Evolutionary conservation across 2,888 invertebrate genomes (phyloP), one percentile per base, ranked within the genome.

Genomic region (Mimachlamys varia): DNA sequence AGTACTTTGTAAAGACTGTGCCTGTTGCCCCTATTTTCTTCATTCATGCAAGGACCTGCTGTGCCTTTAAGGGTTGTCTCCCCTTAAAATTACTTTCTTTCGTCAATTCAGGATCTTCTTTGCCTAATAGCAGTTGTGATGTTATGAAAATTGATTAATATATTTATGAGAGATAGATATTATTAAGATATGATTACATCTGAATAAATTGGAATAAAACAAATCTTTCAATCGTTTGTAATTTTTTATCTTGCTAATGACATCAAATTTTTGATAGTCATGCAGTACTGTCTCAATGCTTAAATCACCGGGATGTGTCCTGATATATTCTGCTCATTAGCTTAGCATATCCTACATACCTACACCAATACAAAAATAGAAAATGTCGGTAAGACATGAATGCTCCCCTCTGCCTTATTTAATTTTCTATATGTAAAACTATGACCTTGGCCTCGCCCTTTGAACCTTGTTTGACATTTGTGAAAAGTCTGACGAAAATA

Each of bases 91-190:
- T 76, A 76, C 27, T 58, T 33, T 76, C 76, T 76, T 27, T 27
- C 27, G n/a, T 17, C 62, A 76, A 27, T 76, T 19, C 15, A 22
- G 19, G 58, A 58, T 58, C 76, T 76, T 33, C 76, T 76, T 76
- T 76, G 76, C 76, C 76, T 76, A 27, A 33, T 76, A 76, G 27
- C 76, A 76, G 76, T 76, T 76, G 76, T 76, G 76, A 76, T 33
- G 76, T 76, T 76, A 27, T 12, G 22, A 76, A 33, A 27, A 76
- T 33, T 76, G 33, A 76, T 76, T 76, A 27, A 33, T 12, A 27
- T 76, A 76, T 76, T 76, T 76, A 76, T 76, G 76, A 76, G 17
- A 76, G 76, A 76, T 76, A 76, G 76, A 76, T 76, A 76, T 76
- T 76, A 76, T 76, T 76, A 10, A 76, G 33, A 33, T 76, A 76